Conservation (phyloP, 2,113 vertebrate species). For the Dendrocopos noguchii region DNA sequence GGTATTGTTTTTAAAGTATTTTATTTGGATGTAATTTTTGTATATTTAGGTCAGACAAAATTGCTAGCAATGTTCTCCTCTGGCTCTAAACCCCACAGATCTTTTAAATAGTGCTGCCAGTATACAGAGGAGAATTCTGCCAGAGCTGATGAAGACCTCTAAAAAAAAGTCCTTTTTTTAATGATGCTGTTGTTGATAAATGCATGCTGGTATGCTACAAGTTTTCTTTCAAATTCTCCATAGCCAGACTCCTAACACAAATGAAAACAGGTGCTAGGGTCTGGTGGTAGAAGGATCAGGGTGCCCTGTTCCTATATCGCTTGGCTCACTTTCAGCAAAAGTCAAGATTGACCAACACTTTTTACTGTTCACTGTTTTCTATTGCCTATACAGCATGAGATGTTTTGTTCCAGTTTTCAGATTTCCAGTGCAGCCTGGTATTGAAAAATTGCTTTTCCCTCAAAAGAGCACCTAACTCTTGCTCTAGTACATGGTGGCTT, state of each 20-base stretch:
- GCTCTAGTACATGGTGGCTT: background rate
- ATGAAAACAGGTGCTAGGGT: background rate
- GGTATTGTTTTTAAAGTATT: conserved; percentile 16
- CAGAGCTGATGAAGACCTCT: background rate
- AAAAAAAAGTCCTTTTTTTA: background rate
- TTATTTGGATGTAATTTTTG: conserved; percentile 42
- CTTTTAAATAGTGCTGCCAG: background rate
- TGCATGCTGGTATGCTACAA: background rate
- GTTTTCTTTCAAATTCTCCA: background rate
- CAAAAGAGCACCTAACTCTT: background rate
- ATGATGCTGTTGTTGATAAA: background rate
- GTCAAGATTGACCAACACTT: background rate
- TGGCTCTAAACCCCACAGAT: background rate
- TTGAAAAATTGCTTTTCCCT: background rate
- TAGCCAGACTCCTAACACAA: background rate
- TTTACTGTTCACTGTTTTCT: background rate
- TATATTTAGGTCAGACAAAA: conserved; percentile 42
- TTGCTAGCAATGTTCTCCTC: conserved; percentile 16
- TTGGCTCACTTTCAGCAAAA: background rate
- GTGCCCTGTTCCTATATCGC: background rate
- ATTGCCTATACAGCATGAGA: background rate
- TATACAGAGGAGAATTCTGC: background rate
- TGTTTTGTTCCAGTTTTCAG: background rate
- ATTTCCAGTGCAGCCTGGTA: background rate
- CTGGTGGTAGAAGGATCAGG: background rate